phyloP scores from a whole-genome alignment of 2,797 vertebrate species.

The Microhierax caerulescens region DNA sequence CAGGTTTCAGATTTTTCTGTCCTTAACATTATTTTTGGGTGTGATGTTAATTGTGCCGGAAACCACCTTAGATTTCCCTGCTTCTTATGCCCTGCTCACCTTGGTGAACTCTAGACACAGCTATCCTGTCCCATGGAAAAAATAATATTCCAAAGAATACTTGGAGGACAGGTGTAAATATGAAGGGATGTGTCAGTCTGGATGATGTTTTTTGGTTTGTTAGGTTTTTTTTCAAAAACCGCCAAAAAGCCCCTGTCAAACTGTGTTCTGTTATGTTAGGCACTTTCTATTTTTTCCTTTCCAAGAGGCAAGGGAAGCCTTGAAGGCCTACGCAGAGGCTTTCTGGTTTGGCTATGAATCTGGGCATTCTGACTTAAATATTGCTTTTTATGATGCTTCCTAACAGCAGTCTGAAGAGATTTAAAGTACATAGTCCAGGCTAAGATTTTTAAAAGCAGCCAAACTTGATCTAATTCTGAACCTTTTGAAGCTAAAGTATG shows the following conservation, averaged over 20 bases:
- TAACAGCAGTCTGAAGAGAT: neutral
- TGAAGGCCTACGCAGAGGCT: neutral
- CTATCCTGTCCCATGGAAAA: neutral
- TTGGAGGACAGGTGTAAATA: neutral
- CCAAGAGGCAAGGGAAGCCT: neutral
- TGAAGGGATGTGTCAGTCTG: neutral
- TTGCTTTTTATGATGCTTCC: neutral
- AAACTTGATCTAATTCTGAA: neutral
- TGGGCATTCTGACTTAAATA: neutral
- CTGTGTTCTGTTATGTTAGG: neutral
- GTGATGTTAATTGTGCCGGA: neutral
- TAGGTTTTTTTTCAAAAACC: neutral
- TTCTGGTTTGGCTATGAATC: neutral
- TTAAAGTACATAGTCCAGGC: neutral
- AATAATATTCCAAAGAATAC: neutral
- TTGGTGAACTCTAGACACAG: rapidly evolving
- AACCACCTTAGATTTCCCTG: neutral
- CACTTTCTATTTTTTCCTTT: neutral
- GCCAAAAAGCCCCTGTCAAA: neutral
- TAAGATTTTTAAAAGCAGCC: neutral
- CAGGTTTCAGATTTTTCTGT: neutral
- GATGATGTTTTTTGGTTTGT: neutral
- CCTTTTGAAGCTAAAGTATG: neutral
- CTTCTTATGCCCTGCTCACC: neutral
- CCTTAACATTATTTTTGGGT: neutral